Percentiles rank a stretch among this genome's conserved stretches.
These are phyloP conservation scores for Meloe dianella DNA, from an alignment of 2,888 invertebrate genomes.

Conservation along the genomic window DNA sequence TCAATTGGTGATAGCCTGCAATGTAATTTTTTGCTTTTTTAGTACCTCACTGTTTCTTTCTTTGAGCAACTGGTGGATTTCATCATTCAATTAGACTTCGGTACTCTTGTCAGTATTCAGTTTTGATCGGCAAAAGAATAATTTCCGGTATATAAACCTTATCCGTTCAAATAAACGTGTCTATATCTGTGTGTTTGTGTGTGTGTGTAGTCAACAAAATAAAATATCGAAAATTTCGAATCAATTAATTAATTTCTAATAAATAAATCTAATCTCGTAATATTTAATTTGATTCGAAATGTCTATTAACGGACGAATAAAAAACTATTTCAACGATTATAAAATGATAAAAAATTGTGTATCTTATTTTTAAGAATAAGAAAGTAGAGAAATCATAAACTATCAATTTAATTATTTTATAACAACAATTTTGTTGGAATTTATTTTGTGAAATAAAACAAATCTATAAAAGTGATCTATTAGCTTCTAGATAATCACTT, in stretches of 20 bases:
- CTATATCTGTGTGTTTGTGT: too few relatives aligned
- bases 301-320: neutral
- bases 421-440: neutral
- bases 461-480: neutral
- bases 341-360: slow-evolving; percentile 4
- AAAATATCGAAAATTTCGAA: neutral
- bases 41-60: too few relatives aligned
- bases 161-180: neutral
- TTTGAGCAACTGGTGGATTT: too few relatives aligned
- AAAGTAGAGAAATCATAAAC: neutral
- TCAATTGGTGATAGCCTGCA: too few relatives aligned
- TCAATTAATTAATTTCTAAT: neutral
- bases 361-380: neutral
- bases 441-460: neutral
- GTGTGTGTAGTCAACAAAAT: neutral
- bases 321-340: neutral
- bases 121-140: neutral
- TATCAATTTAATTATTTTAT: neutral
- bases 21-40: too few relatives aligned
- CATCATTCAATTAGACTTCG: too few relatives aligned
- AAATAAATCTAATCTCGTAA: neutral
- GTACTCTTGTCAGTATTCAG: neutral
- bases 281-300: neutral
- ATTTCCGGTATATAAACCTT: slow-evolving; percentile 6
- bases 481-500: neutral